A percentile compares a stretch with the other conserved stretches of the same genome.
These are phyloP conservation scores for Melipona quadrifasciata DNA, from an alignment of 1,140 invertebrate genomes.

Conservation along the genomic window DNA sequence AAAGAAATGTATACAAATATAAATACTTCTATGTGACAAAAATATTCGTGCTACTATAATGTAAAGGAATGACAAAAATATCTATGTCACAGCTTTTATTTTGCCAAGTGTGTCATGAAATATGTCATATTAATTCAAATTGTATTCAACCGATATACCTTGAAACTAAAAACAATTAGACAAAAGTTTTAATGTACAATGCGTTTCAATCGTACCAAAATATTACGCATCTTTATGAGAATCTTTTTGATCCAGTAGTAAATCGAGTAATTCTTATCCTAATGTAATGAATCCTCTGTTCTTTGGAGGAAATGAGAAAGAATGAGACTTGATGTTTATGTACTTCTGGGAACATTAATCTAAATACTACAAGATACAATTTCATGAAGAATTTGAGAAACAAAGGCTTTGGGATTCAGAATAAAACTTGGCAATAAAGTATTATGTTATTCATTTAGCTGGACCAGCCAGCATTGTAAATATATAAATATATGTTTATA, in stretches of 20 bases:
- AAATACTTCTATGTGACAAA: constrained; percentile 43
- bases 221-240: constrained; percentile 16
- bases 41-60: constrained; percentile 34
- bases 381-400: constrained; percentile 57
- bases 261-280: constrained; percentile 45
- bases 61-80: constrained; percentile 46
- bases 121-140: constrained; percentile 49
- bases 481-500: constrained; percentile 67
- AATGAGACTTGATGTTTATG: constrained; percentile 55
- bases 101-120: constrained; percentile 27
- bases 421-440: constrained; percentile 66
- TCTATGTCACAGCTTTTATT: constrained; percentile 1
- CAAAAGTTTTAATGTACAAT: constrained; percentile 46
- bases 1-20: constrained; percentile 35
- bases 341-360: constrained; percentile 56
- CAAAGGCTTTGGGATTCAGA: constrained; percentile 57
- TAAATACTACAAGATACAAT: constrained; percentile 57
- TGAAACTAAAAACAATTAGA: constrained; percentile 65
- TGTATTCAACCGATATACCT: constrained; percentile 62
- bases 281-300: constrained; percentile 35
- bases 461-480: constrained; percentile 72
- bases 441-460: constrained; percentile 63
- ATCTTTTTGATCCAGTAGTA: constrained; percentile 12
- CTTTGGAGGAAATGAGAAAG: constrained; percentile 40
- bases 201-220: constrained; percentile 29